Evolutionary conservation across 2,113 vertebrate species (phyloP), one percentile per base, ranked within the genome.

Genomic region (Hoplias malabaricus): DNA sequence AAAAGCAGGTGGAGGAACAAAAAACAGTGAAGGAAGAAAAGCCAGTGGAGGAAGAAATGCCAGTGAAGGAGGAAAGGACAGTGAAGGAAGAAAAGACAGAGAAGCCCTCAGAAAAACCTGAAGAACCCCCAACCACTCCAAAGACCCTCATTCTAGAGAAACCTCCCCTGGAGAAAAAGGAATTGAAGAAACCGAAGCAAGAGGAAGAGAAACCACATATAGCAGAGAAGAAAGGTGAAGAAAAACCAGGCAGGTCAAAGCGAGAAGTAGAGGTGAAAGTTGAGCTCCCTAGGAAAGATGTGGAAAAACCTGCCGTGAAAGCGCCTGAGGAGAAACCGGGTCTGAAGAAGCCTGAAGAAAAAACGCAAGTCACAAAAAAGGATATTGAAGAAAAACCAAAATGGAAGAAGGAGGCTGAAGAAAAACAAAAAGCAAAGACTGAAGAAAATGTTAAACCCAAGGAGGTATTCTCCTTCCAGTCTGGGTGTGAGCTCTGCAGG

Each of bases 31-130:
- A 43, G 31, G 75, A 66, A 14, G 40, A 59, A 50, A 38, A 84
- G 27, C 67, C 1, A 23, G 75, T 80, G 34, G 43, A 76, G 38
- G 33, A 69, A 67, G 56, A 59, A n/a, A 69, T 19, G 40, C 11
- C 11, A 23, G 82, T 77, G 40, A 21, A 81, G 11, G 57, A 69
- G 56, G 56, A 59, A n/a, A 69, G 19, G 40, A 8, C 11, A 23
- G 82, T 77, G 40, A 21, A 81, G 11, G 57, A n/a, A n/a, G n/a
- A 83, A 31, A 53, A 75, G 74, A 50, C 81, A 10, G 63, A 77
- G 56, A 59, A 70, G 23, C 61, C 21, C 9, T 65, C 29, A n/a
- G 25, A 67, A 42, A 73, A 73, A 77, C 69, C 70, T n/a, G 62
- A 80, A 76, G 61, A 82, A 70, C 21, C 53, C 57, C 29, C 53